Percentiles rank a stretch among this genome's conserved stretches.
Conservation (phyloP, 2,113 vertebrate genomes). For the Stegostoma tigrinum region DNA sequence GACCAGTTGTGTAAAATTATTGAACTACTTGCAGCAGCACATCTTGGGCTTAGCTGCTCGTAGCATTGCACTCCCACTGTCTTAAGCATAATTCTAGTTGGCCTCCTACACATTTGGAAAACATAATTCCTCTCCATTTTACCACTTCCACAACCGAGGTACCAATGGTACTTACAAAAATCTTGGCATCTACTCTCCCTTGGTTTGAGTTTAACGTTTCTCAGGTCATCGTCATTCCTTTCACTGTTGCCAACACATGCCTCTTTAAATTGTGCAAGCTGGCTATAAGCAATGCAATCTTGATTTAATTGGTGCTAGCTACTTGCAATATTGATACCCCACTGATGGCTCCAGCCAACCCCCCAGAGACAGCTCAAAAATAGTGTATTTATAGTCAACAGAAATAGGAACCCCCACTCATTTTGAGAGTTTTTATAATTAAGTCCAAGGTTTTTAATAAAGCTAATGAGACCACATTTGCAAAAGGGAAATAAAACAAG, state of each 20-base stretch:
- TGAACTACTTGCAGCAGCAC: no score
- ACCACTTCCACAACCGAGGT: no score
- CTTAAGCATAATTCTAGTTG: no score
- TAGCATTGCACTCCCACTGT: no score
- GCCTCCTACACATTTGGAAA: no score
- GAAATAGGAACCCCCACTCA: background rate
- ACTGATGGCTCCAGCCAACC: background rate
- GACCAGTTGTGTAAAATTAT: no score
- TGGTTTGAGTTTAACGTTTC: background rate
- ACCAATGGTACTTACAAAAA: background rate
- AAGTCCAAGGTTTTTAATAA: background rate
- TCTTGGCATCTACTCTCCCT: background rate
- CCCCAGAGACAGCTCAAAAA: background rate
- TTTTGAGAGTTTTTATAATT: background rate
- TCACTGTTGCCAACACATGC: background rate
- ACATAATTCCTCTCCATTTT: no score
- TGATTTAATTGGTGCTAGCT: background rate
- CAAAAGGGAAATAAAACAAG: background rate
- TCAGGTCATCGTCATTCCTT: background rate
- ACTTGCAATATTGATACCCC: background rate
- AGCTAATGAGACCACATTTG: background rate
- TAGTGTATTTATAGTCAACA: background rate
- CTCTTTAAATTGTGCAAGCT: background rate
- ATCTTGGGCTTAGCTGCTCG: no score
- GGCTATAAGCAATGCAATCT: background rate